phyloP scores from a whole-genome alignment of 2,797 vertebrate species.

The Dryobates pubescens region DNA sequence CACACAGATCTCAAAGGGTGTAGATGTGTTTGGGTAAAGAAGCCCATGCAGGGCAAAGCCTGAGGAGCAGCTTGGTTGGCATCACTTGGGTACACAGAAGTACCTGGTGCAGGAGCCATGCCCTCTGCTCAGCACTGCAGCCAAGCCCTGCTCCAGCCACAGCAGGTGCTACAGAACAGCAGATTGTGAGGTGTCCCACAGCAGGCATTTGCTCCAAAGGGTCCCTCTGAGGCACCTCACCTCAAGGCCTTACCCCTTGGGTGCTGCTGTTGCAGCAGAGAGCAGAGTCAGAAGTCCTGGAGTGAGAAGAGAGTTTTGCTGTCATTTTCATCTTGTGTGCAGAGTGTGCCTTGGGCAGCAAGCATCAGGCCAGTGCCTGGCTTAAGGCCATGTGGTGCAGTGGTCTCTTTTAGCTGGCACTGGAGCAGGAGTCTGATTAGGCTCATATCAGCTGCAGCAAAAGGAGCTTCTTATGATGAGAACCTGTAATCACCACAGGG shows the following conservation, averaged over 20 bases:
- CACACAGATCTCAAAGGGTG: not conserved
- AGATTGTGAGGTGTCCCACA: not conserved
- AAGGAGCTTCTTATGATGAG: not conserved
- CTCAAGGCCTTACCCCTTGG: not conserved
- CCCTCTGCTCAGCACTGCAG: not conserved
- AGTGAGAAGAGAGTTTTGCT: not conserved
- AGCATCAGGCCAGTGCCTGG: not conserved
- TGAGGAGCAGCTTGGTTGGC: not conserved
- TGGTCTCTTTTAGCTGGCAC: not conserved
- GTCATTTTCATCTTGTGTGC: not conserved
- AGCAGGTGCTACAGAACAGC: not conserved
- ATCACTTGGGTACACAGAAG: not conserved
- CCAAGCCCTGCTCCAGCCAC: not conserved
- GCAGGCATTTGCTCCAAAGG: not conserved
- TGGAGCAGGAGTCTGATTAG: not conserved
- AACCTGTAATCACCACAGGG: not conserved
- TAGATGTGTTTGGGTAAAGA: not conserved
- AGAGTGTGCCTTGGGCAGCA: not conserved
- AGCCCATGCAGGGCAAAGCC: not conserved
- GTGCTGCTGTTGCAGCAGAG: not conserved
- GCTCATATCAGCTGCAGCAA: not conserved
- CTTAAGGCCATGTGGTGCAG: fast-evolving
- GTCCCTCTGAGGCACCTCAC: not conserved
- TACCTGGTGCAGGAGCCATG: not conserved
- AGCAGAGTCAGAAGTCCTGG: fast-evolving